Percentiles rank a stretch among this genome's conserved stretches.
phyloP scores from a whole-genome alignment of 2,797 vertebrate species.

The Australoheros facetus region DNA sequence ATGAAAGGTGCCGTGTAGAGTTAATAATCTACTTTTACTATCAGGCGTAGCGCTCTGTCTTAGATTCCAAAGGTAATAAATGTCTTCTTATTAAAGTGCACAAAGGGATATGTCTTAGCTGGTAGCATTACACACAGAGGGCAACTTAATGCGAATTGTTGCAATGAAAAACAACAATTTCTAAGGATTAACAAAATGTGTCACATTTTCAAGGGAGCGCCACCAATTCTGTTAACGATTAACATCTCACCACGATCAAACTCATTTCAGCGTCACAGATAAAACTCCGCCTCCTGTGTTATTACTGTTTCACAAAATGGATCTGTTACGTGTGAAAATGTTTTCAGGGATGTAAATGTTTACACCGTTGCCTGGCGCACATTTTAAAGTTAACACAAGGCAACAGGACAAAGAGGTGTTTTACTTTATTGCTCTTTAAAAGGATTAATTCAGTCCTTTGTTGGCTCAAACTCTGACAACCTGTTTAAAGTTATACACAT shows the following conservation, averaged over 20 bases:
- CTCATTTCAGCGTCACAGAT: not conserved
- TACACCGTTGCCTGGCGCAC: not conserved
- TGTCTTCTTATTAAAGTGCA: not conserved
- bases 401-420: not conserved
- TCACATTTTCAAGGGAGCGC: conserved; percentile 77
- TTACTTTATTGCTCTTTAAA: not conserved
- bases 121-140: conserved; percentile 58
- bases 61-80: not conserved
- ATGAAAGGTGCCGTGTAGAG: not conserved
- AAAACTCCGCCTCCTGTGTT: not conserved
- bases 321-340: not conserved
- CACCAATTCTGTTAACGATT: conserved; percentile 60
- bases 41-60: not conserved
- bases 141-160: conserved; percentile 79
- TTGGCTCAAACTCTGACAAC: not conserved
- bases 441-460: not conserved
- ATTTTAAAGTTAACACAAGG: not conserved
- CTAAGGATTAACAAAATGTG: conserved; percentile 63
- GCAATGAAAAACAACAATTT: conserved; percentile 77
- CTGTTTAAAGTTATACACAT: not conserved
- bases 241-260: not conserved
- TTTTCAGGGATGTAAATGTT: not conserved
- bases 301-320: not conserved
- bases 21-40: conserved; percentile 24
- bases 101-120: not conserved